Conservation (phyloP, 2,113 vertebrate species). For the Sprattus sprattus region DNA sequence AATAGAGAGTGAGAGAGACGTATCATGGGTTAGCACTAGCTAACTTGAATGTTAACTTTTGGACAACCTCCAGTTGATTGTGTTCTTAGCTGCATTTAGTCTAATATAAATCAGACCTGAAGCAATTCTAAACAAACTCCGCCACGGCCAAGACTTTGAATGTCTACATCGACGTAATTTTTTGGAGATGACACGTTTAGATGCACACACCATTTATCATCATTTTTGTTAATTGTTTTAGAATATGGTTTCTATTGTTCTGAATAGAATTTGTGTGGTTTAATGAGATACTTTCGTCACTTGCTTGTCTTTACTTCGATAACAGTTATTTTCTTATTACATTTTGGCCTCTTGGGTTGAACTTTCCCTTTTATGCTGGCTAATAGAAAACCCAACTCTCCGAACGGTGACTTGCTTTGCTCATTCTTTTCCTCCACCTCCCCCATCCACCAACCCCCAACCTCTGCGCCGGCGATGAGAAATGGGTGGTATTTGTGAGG, state of each 20-base stretch:
- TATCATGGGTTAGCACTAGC: conserved; percentile 33
- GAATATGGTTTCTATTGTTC: neutral
- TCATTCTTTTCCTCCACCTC: conserved; percentile 55
- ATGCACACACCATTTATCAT: neutral
- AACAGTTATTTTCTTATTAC: neutral
- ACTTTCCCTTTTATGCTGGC: conserved; percentile 45
- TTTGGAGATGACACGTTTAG: neutral
- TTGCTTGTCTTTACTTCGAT: neutral
- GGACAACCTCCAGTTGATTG: conserved; percentile 54
- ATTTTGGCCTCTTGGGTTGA: conserved; percentile 14
- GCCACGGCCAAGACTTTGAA: neutral
- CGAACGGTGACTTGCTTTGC: conserved; percentile 71
- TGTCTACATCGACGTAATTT: neutral
- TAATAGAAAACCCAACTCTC: conserved; percentile 58
- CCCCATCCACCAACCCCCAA: conserved; percentile 70
- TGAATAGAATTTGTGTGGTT: neutral
- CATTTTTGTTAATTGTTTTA: neutral
- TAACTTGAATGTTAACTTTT: conserved; percentile 52
- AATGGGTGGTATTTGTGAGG: conserved; percentile 73
- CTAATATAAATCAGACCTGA: neutral
- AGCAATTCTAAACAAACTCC: neutral
- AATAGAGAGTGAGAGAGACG: neutral
- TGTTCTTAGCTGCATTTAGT: conserved; percentile 43
- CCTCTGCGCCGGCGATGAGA: conserved; percentile 67
- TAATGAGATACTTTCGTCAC: neutral